Base-by-base conservation (phyloP, 1,140 invertebrate species). In the Drosophila lacertosa region DNA sequence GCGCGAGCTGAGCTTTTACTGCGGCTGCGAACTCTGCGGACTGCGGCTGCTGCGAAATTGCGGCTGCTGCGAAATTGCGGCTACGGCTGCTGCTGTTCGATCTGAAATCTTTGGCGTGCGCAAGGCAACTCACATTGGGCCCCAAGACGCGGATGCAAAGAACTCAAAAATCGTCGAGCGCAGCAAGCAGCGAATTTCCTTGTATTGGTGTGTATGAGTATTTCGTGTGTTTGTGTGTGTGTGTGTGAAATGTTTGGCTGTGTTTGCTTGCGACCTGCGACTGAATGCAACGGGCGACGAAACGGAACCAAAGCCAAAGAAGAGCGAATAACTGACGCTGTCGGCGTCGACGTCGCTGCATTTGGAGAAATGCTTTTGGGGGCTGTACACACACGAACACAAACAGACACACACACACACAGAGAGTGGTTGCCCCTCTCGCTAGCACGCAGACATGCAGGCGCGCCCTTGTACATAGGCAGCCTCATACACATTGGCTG, bases 71-170 rank as follows among this genome's bases (percentile, higher is more conserved):
- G 45, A n/a, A n/a, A 44, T 33, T 24, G 29, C 60, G 55, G 53
- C 50, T 68, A 67, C 58, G 63, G 44, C 58, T 68, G 69, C 74
- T 82, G 79, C 47, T 79, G 75, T 62, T 81, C 81, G 81, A 84
- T 84, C 81, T 84, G 80, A 84, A 84, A 84, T 86, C 80, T 84
- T 84, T 84, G 81, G 69, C 81, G 75, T 84, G 82, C 81, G 83
- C 81, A 84, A 86, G 80, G 81, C 80, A 84, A 84, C 80, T 84
- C 80, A 77, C 62, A 69, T 84, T 84, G 80, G 80, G 59, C 37
- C 68, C 59, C 81, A 86, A 86, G 81, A 86, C 81, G 82, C 81
- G 77, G 81, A 86, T 86, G 82, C 77, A 81, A 86, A 86, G 82
- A 88, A 86, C 82, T 88, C 77, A 74, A 74, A 77, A 86, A 59